Evolutionary conservation across 2,797 vertebrate species (phyloP), one percentile per base, ranked within the genome.

Genomic region (Mionectes olivaceus): DNA sequence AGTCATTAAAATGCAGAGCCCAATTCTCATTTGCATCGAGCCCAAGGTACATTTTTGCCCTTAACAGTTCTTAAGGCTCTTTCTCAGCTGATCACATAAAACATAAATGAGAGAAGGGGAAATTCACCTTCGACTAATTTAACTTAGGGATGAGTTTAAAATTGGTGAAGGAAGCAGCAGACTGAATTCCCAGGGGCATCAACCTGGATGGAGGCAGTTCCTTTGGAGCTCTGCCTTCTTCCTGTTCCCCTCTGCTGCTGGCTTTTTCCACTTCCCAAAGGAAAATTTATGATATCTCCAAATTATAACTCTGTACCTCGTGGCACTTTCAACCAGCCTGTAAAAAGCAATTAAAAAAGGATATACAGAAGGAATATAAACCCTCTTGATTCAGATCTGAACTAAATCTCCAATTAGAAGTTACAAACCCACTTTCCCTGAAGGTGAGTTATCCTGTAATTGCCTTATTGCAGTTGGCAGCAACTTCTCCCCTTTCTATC

Each of bases 321-420:
- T 96, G 91, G 79, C 91, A 71, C 50, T 94, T 90, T 68, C 68
- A 88, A 46, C 33, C 85, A 68, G 79, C 78, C 93, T 75, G 65
- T 85, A 78, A 93, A 91, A 96, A 95, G 82, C 91, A 95, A 96
- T 96, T 94, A 95, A 94, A 96, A 89, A 71, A 82, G 67, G 87
- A 89, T 95, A 87, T 94, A 82, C 30, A 83, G 87, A 47, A 94
- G 69, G 76, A 96, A 55, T 90, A 90, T 55, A 81, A 94, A 61
- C 65, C 39, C 69, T 94, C 76, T 67, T 71, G 56, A 93, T 94
- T 96, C 91, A 64, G 76, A 86, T 94, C 85, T 91, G 91, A 91
- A 93, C 84, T 93, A 90, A 93, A 91, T 93, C 67, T 84, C 63
- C 78, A 92, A 88, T 91, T 94, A 94, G 79, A 94, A 94, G 61